Base-by-base conservation (phyloP, 2,113 vertebrate species). In the Perca fluviatilis region DNA sequence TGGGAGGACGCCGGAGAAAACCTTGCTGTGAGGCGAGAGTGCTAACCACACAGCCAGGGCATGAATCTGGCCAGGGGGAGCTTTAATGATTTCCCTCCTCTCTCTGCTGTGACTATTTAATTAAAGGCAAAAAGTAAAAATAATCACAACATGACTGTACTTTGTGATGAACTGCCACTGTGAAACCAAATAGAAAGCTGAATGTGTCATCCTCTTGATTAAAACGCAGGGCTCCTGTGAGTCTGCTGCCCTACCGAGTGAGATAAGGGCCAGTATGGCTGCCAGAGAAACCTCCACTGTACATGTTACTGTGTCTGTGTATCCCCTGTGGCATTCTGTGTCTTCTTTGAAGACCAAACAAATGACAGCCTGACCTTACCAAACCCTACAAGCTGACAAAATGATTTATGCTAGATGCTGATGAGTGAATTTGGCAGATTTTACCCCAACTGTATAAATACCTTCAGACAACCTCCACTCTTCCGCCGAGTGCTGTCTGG, bases 401-500 rank as follows among this genome's bases (percentile, higher is more conserved):
- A 79, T 75, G 86, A 88, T 84, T 91, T 73, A 70, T 50, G 61
- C 64, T 11, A 2, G 40, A 50, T 49, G 63, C 70, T 30, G 54
- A 74, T 71, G 74, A 88, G 77, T 71, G 72, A 54, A 83, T 92
- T 86, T 86, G 87, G 84, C 88, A 88, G 67, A 80, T 80, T 43
- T 60, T 2, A 21, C 71, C 69, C 47, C 12, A 65, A 85, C 79
- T 78, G 84, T 83, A 60, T 78, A 85, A 89, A 89, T 65, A 82
- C 83, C 83, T 86, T 85, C 86, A 84, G 77, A 85, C 79, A 85
- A 64, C 83, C 84, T 90, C 86, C 61, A 19, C 84, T 83, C 69
- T 43, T 43, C 47, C 40, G 15, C 36, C 8, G 23, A 77, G 64
- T 3, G 5, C 49, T 43, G 11, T n/a, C 73, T 49, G 64, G 18